Percentiles rank a stretch among this genome's conserved stretches.
phyloP scores from a whole-genome alignment of 2,888 invertebrate species.

The Andrena haemorrhoa region DNA sequence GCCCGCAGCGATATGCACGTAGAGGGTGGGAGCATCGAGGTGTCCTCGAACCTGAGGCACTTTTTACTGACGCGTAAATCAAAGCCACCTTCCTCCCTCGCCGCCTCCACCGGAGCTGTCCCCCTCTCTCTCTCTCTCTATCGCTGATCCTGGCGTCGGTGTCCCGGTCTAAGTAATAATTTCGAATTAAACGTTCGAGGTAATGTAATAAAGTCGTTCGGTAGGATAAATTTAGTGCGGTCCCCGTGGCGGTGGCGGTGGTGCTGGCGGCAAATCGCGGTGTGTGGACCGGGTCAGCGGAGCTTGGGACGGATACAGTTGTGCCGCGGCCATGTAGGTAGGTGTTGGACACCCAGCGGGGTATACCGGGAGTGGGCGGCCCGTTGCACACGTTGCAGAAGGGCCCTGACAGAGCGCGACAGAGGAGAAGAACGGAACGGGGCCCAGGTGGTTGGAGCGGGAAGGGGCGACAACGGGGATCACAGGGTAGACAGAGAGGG shows the following conservation, averaged over 20 bases:
- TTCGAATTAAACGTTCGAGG: conserved; percentile 82
- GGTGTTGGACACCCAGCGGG: conserved; percentile 84
- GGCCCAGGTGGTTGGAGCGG: conserved; percentile 23
- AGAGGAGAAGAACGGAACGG: conserved; percentile 52
- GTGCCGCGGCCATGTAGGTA: conserved; percentile 81
- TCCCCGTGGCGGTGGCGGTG: conserved; percentile 62
- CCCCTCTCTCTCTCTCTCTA: conserved; percentile 20
- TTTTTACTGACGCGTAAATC: conserved; percentile 78
- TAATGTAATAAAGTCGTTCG: conserved; percentile 83
- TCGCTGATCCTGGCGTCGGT: conserved; percentile 38
- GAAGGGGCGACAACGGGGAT: conserved; percentile 35
- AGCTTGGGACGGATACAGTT: conserved; percentile 73
- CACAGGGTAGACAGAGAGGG: conserved; percentile 29
- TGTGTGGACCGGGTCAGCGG: conserved; percentile 73
- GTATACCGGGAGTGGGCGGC: conserved; percentile 82
- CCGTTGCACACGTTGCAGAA: conserved; percentile 74
- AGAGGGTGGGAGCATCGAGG: conserved; percentile 29
- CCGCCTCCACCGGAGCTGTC: conserved; percentile 36
- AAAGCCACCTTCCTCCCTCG: conserved; percentile 62
- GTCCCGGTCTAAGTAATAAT: conserved; percentile 79
- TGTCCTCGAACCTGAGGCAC: conserved; percentile 60
- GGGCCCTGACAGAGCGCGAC: conserved; percentile 71
- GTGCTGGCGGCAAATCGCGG: conserved; percentile 64
- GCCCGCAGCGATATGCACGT: neutral
- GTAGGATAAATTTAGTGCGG: conserved; percentile 82